A percentile compares a stretch with the other conserved stretches of the same genome.
phyloP scores from a whole-genome alignment of 1,140 invertebrate species.

The Myzus persicae region DNA sequence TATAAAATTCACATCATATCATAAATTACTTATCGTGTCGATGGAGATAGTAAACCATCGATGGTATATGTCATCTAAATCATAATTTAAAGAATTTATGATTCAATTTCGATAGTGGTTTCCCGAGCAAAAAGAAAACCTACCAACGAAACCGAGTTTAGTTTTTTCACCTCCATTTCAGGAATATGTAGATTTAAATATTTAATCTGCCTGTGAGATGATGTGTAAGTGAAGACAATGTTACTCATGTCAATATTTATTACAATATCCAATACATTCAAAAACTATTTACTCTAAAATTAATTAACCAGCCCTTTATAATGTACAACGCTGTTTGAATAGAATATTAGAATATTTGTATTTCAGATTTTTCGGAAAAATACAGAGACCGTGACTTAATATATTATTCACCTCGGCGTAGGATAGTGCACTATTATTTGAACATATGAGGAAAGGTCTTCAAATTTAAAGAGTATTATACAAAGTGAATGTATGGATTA shows the following conservation, averaged over 20 bases:
- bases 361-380: no score
- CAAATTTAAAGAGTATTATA: no score
- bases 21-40: no score
- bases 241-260: not conserved
- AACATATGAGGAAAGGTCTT: no score
- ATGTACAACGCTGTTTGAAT: not conserved
- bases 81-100: not conserved
- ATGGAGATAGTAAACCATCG: not conserved
- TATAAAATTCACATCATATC: not conserved
- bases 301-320: no score
- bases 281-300: no score
- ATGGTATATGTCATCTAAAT: not conserved
- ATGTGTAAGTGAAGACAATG: not conserved
- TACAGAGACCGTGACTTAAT: no score
- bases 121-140: not conserved
- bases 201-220: not conserved
- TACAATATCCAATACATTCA: not conserved
- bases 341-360: not conserved
- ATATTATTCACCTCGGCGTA: no score
- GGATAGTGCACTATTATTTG: no score
- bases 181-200: not conserved
- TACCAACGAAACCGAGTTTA: not conserved
- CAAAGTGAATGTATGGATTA: not conserved
- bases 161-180: not conserved
- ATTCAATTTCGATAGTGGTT: not conserved